Conservation (phyloP, 2,797 vertebrate genomes). For the Brachymystax lenok region DNA sequence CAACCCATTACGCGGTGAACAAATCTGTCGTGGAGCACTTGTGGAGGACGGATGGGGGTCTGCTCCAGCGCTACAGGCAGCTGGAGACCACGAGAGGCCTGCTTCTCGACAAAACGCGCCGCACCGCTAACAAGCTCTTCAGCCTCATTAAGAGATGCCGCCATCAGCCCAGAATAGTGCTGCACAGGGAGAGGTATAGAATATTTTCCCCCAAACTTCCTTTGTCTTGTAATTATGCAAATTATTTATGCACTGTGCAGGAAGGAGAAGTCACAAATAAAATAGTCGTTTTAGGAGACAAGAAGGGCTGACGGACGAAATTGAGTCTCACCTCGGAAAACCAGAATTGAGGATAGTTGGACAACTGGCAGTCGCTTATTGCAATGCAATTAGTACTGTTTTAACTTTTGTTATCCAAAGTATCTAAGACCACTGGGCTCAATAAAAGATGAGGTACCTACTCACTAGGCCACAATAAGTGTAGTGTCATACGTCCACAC, state of each 20-base stretch:
- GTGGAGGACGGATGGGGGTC: conserved; percentile 88
- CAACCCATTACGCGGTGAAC: conserved; percentile 89
- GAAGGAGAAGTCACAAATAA: conserved; percentile 45
- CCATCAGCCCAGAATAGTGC: conserved; percentile 86
- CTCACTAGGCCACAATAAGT: too few species aligned
- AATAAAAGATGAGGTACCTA: too few species aligned
- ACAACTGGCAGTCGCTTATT: conserved; percentile 2
- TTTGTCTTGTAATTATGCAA: conserved; percentile 65
- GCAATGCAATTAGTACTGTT: conserved; percentile 27
- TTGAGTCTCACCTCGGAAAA: conserved; percentile 23
- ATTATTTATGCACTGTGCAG: conserved; percentile 58
- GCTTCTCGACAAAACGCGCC: conserved; percentile 86
- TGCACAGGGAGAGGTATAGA: conserved; percentile 87
- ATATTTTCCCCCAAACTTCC: conserved; percentile 35
- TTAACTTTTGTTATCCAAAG: background rate
- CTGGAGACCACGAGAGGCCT: conserved; percentile 85
- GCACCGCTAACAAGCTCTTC: conserved; percentile 90
- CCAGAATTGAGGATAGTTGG: background rate
- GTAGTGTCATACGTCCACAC: too few species aligned
- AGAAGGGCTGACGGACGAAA: conserved; percentile 60
- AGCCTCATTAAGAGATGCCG: conserved; percentile 93
- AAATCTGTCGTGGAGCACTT: conserved; percentile 88
- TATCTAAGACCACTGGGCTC: background rate
- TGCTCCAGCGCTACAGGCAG: conserved; percentile 89
- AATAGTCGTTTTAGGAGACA: conserved; percentile 46